phyloP scores from a whole-genome alignment of 2,888 invertebrate genomes.

The Anaspis maculata region DNA sequence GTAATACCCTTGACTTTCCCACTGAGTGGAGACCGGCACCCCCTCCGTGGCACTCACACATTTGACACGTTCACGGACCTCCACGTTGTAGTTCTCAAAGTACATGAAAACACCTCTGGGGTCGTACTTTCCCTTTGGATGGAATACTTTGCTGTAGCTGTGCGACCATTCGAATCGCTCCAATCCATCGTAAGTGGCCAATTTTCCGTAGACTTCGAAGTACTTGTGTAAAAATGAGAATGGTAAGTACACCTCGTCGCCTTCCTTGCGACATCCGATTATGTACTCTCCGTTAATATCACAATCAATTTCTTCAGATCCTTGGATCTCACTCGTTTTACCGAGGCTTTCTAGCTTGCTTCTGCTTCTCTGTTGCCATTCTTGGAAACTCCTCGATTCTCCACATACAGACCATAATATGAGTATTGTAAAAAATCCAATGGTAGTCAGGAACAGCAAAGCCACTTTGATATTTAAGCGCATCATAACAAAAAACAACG shows the following conservation, averaged over 20 bases:
- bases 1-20: conserved; percentile 92
- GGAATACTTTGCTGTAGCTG: conserved; percentile 85
- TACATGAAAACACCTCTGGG: conserved; percentile 89
- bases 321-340: conserved; percentile 34
- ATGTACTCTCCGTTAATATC: conserved; percentile 77
- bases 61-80: conserved; percentile 90
- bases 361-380: conserved; percentile 22
- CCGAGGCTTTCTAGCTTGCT: conserved; percentile 24
- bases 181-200: conserved; percentile 62
- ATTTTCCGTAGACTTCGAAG: conserved; percentile 89
- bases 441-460: conserved; percentile 55
- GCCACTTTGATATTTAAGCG: conserved; percentile 70
- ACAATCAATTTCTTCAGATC: conserved; percentile 70
- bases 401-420: conserved; percentile 72
- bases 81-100: conserved; percentile 97
- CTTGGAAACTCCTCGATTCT: conserved; percentile 34
- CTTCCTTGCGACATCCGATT: conserved; percentile 32
- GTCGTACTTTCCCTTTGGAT: conserved; percentile 82
- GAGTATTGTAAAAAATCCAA: conserved; percentile 60
- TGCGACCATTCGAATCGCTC: conserved; percentile 92
- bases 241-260: conserved; percentile 84
- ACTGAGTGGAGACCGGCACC: conserved; percentile 93
- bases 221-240: conserved; percentile 89
- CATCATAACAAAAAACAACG: conserved; percentile 56
- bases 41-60: conserved; percentile 91